Evolutionary conservation across 1,140 invertebrate genomes (phyloP).

Genomic region (Drosophila pseudoobscura): DNA sequence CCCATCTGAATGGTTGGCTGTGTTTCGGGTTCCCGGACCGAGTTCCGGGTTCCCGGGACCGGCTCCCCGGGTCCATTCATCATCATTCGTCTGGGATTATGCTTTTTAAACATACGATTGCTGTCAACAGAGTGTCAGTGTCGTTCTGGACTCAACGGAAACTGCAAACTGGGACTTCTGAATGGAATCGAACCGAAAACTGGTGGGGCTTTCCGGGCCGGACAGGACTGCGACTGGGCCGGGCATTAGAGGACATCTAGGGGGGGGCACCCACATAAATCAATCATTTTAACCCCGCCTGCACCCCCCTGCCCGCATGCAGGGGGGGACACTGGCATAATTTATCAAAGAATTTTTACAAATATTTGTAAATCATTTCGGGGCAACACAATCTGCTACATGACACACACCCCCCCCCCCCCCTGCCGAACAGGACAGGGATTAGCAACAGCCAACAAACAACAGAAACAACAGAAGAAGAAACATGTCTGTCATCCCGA

Average conservation of each 20-base stretch:
- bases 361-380: conserved; percentile 79
- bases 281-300: conserved; percentile 59
- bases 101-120: conserved; percentile 82
- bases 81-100: conserved; percentile 81
- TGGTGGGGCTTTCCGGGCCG: neutral
- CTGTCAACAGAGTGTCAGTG: conserved; percentile 75
- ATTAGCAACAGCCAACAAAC: conserved; percentile 64
- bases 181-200: conserved; percentile 18
- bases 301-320: neutral
- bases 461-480: conserved; percentile 40
- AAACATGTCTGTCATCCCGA: conserved; percentile 73
- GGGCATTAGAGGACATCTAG: conserved; percentile 49
- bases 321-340: conserved; percentile 44
- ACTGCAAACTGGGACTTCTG: neutral
- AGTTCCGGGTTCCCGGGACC: no score
- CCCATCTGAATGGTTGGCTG: conserved; percentile 26
- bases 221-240: conserved; percentile 18
- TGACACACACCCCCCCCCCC: conserved; percentile 44
- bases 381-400: conserved; percentile 65
- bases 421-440: neutral
- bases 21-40: neutral
- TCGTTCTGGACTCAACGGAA: conserved; percentile 14
- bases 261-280: conserved; percentile 49
- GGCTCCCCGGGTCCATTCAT: conserved; percentile 61
- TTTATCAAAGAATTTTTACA: conserved; percentile 69